Base-by-base conservation (phyloP, 2,888 invertebrate species). In the Morinoia aosen region DNA sequence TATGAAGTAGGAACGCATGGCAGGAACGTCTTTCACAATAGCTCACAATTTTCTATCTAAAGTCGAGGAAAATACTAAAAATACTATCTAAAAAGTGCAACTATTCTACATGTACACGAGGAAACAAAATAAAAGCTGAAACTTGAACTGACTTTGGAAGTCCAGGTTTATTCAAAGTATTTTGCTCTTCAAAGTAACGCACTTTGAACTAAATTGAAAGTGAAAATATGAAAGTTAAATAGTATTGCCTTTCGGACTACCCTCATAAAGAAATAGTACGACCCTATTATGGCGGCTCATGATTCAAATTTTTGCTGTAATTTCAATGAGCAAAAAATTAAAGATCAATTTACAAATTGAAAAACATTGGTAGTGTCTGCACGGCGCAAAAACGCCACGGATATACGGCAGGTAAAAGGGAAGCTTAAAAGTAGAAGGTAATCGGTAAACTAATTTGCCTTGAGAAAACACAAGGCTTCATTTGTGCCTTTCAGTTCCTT, bases 391-490 rank as follows among this genome's bases (percentile, higher is more conserved):
- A 76, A 76, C 25, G 16, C 25, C 8, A 2, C 76, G 25, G 25
- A 76, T 76, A 2, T 33, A 76, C 76, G 19, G 8, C 76, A 33
- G 25, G 33, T 10, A 76, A 76, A 76, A 76, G 76, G 25, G 76
- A 76, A 76, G 76, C 76, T 33, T 76, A 76, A 33, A 33, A 76
- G 25, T 76, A 76, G 33, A 76, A 76, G 76, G 76, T 76, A 76
- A 76, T 76, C 76, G 76, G 76, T 33, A 76, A 76, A 76, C 76
- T 76, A 76, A 76, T 76, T 76, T 76, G 33, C 76, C 76, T 76
- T 76, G 25, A 76, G 76, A 76, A 76, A 76, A 76, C 76, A 76
- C 25, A 76, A 10, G 76, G 76, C 76, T 76, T 25, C 76, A 76
- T 76, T 76, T 76, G 25, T 76, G 76, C 76, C 76, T 76, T 76